Evolutionary conservation across 2,797 vertebrate genomes (phyloP), one percentile per base, ranked within the genome.

Genomic region (Hyperoplus lanceolatus): DNA sequence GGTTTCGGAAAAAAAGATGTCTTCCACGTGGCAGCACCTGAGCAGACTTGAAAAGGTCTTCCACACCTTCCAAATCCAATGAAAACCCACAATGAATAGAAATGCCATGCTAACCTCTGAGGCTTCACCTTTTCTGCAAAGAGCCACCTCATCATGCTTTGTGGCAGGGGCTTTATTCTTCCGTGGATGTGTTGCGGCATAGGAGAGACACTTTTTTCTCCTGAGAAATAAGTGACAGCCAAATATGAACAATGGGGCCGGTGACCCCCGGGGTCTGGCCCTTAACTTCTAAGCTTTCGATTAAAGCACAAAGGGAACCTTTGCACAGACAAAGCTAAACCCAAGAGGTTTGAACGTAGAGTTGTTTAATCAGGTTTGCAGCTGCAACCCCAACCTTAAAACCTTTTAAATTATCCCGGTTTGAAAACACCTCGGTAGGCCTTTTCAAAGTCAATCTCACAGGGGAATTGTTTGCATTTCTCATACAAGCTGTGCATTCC

Each of bases 21-120:
- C 65, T 7, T 0, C 39, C 77, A 38, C 38, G 36, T 63, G 1
- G 1, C 64, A 73, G 1, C 64, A 73, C 60, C 51, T 53, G 53
- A 62, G 43, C 73, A 62, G 42, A 58, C 38, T n/a, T 59, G 45
- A 75, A 81, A 84, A 79, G 75, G 69, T 71, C 65, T 57, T 13
- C 8, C n/a, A 1, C 61, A 13, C 7, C 14, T 29, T 46, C 2
- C 39, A 53, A 64, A 51, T 1, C 1, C n/a, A 11, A 43, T 61
- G 38, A 72, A 58, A 68, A 36, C 49, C 14, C 48, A 50, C 29
- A 18, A 16, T 78, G 70, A 50, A 65, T 55, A 13, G 10, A 83
- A 85, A 85, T 74, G 75, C 59, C 75, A 77, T 0, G 68, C 60
- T 56, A 80, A 80, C 74, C 79, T 76, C 77, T 67, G 60, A 76